A percentile compares a stretch with the other conserved stretches of the same genome.
These are phyloP conservation scores for Tetranychus urticae DNA, from an alignment of 1,140 invertebrate genomes.

Conservation along the genomic window DNA sequence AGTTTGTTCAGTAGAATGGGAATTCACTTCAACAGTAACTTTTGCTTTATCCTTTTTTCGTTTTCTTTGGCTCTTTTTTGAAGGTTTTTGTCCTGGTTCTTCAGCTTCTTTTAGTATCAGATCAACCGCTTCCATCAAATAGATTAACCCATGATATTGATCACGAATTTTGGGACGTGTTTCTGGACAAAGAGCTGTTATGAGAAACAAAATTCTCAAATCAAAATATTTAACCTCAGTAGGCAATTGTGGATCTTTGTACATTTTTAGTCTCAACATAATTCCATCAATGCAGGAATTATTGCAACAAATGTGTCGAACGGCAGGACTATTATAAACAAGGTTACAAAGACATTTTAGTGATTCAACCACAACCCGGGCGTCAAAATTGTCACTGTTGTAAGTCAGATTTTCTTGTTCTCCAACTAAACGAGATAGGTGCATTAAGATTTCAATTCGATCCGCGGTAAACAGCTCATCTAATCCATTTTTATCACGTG, in stretches of 20 bases:
- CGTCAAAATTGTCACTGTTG: slow-evolving; percentile 7
- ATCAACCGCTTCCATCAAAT: slow-evolving; percentile 52
- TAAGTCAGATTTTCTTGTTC: slow-evolving; percentile 15
- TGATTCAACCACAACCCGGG: slow-evolving; percentile 39
- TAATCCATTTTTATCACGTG: slow-evolving; percentile 44
- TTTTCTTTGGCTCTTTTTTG: slow-evolving; percentile 5
- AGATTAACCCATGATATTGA: slow-evolving; percentile 51
- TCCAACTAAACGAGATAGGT: slow-evolving; percentile 31
- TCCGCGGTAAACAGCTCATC: slow-evolving; percentile 38
- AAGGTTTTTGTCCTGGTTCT: slow-evolving; percentile 9
- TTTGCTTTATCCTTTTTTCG: slow-evolving; percentile 4
- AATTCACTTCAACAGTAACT: background rate
- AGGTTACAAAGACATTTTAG: slow-evolving; percentile 73
- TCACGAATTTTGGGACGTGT: slow-evolving; percentile 40
- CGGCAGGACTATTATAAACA: slow-evolving; percentile 48
- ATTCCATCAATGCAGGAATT: slow-evolving; percentile 46
- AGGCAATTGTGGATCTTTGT: slow-evolving; percentile 30
- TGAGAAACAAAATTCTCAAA: slow-evolving; percentile 60
- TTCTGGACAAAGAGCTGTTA: slow-evolving; percentile 49
- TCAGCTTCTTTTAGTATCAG: slow-evolving; percentile 31
- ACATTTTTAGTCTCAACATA: slow-evolving; percentile 42
- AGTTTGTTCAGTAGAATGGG: too few relatives aligned
- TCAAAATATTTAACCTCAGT: slow-evolving; percentile 52
- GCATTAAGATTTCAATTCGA: slow-evolving; percentile 35
- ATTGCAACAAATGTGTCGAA: slow-evolving; percentile 38